Percentiles rank a stretch among this genome's conserved stretches.
Evolutionary conservation across 2,888 invertebrate species (phyloP).

Genomic region (Hypolimnas misippus): DNA sequence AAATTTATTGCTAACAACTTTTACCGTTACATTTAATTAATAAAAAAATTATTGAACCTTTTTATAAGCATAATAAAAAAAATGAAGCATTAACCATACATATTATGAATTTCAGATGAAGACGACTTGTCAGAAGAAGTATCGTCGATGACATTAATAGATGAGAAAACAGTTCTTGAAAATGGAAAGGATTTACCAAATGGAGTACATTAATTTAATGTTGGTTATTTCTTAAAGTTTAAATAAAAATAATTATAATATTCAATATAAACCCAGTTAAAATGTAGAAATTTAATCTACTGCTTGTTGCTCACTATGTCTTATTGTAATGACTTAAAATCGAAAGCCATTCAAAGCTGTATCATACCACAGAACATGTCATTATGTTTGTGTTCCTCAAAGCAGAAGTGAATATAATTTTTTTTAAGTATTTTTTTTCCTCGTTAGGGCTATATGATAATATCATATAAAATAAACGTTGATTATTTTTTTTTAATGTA

Average conservation of each 20-base stretch:
- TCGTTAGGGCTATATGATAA: not conserved
- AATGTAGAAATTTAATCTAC: not conserved
- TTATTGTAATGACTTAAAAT: not conserved
- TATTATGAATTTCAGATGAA: conserved; percentile 57
- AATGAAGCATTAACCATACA: not conserved
- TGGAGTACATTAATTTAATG: conserved; percentile 52
- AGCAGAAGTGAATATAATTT: not conserved
- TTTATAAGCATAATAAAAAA: too few relatives aligned
- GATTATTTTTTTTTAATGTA: not conserved
- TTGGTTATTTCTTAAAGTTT: conserved; percentile 15
- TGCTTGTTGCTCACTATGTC: not conserved
- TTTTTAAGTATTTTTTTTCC: not conserved
- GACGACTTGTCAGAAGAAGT: conserved; percentile 65
- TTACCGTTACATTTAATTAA: too few relatives aligned
- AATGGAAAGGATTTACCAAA: conserved; percentile 61
- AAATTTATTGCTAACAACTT: too few relatives aligned
- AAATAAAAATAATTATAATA: not conserved
- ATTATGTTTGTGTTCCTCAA: not conserved
- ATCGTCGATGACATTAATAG: conserved; percentile 66
- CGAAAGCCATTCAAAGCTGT: not conserved
- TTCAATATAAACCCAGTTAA: not conserved
- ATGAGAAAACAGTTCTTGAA: conserved; percentile 69
- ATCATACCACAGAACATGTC: not conserved
- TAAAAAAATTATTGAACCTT: too few relatives aligned
- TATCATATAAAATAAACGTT: not conserved